Conservation (phyloP, 2,113 vertebrate species). For the Heterotilapia buettikoferi region DNA sequence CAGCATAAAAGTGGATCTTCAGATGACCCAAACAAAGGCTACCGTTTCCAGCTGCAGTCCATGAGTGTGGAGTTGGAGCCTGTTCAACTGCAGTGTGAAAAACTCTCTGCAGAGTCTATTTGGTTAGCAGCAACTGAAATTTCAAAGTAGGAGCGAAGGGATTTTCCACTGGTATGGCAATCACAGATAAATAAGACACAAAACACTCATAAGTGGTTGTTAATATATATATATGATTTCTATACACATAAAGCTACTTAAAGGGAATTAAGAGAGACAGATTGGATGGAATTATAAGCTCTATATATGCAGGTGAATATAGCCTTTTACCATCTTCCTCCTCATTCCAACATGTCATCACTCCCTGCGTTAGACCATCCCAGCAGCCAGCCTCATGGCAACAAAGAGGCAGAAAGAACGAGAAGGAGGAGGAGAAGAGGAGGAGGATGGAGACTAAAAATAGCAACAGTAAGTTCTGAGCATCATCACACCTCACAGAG, state of each 20-base stretch:
- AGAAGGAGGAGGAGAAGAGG: background rate
- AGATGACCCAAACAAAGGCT: background rate
- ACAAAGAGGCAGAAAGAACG: background rate
- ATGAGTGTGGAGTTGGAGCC: background rate
- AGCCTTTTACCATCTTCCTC: background rate
- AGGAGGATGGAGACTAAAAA: constrained; percentile 54
- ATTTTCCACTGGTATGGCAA: background rate
- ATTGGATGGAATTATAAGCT: background rate
- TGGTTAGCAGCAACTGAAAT: background rate
- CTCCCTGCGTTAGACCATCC: constrained; percentile 25
- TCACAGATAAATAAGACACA: background rate
- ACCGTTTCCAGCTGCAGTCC: background rate
- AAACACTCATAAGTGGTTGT: background rate
- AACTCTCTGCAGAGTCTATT: background rate
- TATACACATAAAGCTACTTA: background rate
- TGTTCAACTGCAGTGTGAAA: background rate
- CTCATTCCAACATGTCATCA: background rate
- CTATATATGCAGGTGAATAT: background rate
- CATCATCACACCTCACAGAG: constrained; percentile 54
- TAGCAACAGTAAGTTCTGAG: constrained; percentile 50
- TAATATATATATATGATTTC: background rate
- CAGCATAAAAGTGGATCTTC: background rate
- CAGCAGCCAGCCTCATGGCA: constrained; percentile 61
- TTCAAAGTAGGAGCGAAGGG: background rate
- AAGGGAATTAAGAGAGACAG: background rate